Percentiles rank a stretch among this genome's conserved stretches.
These are phyloP conservation scores for Ahaetulla prasina DNA, from an alignment of 2,113 vertebrate genomes.

Conservation along the genomic window DNA sequence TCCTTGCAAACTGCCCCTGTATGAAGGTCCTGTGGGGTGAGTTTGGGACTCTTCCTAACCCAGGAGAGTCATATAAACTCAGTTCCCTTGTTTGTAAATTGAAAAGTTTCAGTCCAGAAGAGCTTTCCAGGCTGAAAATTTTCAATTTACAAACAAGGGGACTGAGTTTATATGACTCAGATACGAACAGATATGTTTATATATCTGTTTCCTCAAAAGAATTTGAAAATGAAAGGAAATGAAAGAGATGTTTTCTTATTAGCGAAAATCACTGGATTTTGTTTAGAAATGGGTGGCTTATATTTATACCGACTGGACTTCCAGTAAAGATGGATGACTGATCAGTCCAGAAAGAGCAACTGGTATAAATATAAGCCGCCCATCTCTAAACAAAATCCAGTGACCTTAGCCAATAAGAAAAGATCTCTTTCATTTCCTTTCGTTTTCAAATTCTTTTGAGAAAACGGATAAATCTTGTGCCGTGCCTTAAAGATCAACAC, in stretches of 20 bases:
- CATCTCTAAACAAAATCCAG: accelerated
- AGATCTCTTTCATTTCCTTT: accelerated
- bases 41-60: background rate
- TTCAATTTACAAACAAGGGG: too few species aligned
- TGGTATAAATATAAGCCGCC: accelerated
- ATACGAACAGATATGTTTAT: too few species aligned
- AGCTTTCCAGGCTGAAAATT: background rate
- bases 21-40: background rate
- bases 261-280: background rate
- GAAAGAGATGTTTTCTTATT: accelerated
- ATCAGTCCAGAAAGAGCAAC: background rate
- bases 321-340: too few species aligned
- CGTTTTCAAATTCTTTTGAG: accelerated
- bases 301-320: accelerated
- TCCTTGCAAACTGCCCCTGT: background rate
- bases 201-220: accelerated
- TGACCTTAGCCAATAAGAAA: background rate
- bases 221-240: accelerated
- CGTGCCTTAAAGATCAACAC: accelerated
- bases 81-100: background rate
- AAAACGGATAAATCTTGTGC: accelerated
- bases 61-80: background rate
- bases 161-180: too few species aligned
- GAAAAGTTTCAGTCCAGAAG: background rate
- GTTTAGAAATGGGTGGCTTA: accelerated